Conservation (phyloP, 2,113 vertebrate species). For the Leptobrachium ailaonicum region DNA sequence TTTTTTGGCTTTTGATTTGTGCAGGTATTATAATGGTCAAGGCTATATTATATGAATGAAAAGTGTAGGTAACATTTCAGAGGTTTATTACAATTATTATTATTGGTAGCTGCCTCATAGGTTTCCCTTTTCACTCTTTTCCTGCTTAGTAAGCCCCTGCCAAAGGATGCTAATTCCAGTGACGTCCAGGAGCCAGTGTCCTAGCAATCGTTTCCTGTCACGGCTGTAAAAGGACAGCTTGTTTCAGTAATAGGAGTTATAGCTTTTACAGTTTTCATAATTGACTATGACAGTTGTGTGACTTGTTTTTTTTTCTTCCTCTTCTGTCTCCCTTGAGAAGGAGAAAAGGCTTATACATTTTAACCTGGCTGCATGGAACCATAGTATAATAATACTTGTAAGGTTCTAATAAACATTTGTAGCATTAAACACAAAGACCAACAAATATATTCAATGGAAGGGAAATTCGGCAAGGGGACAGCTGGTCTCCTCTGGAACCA, state of each 20-base stretch:
- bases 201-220: constrained; percentile 5
- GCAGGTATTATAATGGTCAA: too few relatives aligned
- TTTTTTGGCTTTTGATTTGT: too few relatives aligned
- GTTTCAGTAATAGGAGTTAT: constrained; percentile 18
- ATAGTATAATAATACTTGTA: not conserved
- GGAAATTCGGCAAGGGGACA: constrained; percentile 10
- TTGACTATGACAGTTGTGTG: constrained; percentile 19
- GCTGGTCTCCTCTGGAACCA: not conserved
- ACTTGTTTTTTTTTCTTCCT: constrained; percentile 1
- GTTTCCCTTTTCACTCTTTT: too few relatives aligned
- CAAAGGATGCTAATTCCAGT: not conserved
- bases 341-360: constrained; percentile 17
- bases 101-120: too few relatives aligned
- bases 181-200: not conserved
- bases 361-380: not conserved
- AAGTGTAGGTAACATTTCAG: too few relatives aligned
- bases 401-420: constrained; percentile 10
- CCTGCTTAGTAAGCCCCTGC: too few relatives aligned
- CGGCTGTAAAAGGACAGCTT: constrained; percentile 17
- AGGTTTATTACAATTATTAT: too few relatives aligned
- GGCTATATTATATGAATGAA: too few relatives aligned
- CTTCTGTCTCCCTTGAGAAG: not conserved
- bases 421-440: not conserved
- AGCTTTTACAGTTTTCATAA: constrained; percentile 22
- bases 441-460: not conserved